A percentile compares a stretch with the other conserved stretches of the same genome.
Conservation (phyloP, 2,113 vertebrate genomes). For the Tenrec ecaudatus region DNA sequence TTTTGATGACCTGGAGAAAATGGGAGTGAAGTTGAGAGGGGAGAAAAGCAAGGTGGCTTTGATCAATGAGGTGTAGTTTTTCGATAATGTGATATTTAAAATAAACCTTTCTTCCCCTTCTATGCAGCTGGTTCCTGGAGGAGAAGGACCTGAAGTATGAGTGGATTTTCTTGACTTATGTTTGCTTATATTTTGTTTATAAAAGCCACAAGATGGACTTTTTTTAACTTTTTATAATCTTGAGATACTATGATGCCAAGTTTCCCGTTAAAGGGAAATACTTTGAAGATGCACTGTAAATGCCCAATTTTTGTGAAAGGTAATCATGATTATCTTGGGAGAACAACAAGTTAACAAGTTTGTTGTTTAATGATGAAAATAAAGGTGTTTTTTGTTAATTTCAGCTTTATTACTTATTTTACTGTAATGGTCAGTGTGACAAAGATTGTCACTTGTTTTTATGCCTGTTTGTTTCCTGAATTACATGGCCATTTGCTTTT, state of each 20-base stretch:
- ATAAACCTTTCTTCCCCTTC: slow-evolving; percentile 43
- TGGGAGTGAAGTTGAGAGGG: background rate
- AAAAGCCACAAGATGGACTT: slow-evolving; percentile 22
- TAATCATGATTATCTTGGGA: too few relatives aligned
- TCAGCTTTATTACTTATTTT: too few relatives aligned
- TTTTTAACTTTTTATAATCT: slow-evolving; percentile 59
- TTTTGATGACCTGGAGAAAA: slow-evolving; percentile 8
- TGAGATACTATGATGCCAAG: slow-evolving; percentile 62
- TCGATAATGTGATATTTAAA: background rate
- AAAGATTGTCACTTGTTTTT: too few relatives aligned
- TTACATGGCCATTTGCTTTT: background rate
- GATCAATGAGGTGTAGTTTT: background rate
- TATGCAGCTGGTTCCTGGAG: slow-evolving; percentile 96
- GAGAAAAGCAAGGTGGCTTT: background rate
- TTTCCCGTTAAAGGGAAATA: slow-evolving; percentile 79
- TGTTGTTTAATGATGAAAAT: too few relatives aligned
- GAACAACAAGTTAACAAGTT: too few relatives aligned
- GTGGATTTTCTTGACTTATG: too few relatives aligned
- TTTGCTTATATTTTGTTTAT: slow-evolving; percentile 56
- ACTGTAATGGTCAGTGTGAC: too few relatives aligned
- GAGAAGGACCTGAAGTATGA: slow-evolving; percentile 98
- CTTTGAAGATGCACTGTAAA: slow-evolving; percentile 71
- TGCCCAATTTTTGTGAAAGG: too few relatives aligned
- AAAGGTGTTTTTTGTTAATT: too few relatives aligned
- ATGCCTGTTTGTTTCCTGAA: slow-evolving; percentile 4